Conservation (phyloP, 2,888 invertebrate species). For the Plusia festucae region DNA sequence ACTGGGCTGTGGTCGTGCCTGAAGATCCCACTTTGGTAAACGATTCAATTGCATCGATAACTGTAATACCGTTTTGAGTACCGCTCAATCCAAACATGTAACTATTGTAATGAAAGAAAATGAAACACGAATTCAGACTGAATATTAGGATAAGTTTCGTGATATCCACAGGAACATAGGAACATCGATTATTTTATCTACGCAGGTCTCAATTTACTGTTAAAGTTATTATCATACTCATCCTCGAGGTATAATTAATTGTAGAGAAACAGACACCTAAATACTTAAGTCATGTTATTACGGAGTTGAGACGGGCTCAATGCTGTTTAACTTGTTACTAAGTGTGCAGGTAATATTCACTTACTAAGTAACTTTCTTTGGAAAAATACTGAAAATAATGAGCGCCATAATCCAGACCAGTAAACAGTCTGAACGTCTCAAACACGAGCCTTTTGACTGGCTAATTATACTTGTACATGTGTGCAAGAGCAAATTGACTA, state of each 20-base stretch:
- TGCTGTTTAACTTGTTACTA: conserved; percentile 4
- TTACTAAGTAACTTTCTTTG: neutral
- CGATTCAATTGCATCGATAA: conserved; percentile 77
- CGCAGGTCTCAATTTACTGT: neutral
- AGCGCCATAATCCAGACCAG: neutral
- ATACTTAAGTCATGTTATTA: conserved; percentile 1
- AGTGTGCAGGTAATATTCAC: neutral
- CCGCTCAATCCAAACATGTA: conserved; percentile 77
- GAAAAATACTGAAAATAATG: neutral
- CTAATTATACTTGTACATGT: neutral
- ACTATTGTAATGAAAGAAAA: conserved; percentile 70
- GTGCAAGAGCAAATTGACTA: conserved; percentile 43
- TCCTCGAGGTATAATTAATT: neutral
- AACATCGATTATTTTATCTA: neutral
- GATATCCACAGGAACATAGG: conserved; percentile 5
- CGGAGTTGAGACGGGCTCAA: neutral
- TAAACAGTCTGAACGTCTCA: neutral
- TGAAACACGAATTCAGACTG: conserved; percentile 41
- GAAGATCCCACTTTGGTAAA: conserved; percentile 73
- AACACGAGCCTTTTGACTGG: no score
- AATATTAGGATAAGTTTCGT: neutral
- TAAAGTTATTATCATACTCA: neutral
- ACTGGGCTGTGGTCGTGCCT: conserved; percentile 83
- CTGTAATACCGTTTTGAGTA: conserved; percentile 82
- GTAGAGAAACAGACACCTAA: neutral